Percentiles rank a stretch among this genome's conserved stretches.
Conservation (phyloP, 2,888 invertebrate species). For the Shargacucullia verbasci region DNA sequence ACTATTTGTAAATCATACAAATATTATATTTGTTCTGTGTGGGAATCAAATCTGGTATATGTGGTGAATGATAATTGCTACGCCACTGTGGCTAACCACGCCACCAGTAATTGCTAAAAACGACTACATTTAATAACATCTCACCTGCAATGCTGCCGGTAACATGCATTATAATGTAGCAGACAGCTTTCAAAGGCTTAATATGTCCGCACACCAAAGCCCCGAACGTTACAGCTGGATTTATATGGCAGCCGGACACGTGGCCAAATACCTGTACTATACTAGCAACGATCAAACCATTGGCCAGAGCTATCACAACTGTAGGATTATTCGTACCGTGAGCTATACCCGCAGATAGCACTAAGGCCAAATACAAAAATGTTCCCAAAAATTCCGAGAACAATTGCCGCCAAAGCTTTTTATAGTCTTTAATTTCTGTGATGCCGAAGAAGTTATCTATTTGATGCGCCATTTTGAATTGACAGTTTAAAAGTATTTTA, state of each 20-base stretch:
- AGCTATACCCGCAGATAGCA: slow-evolving; percentile 38
- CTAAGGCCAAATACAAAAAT: slow-evolving; percentile 55
- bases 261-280: slow-evolving; percentile 59
- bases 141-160: slow-evolving; percentile 60
- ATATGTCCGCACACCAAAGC: slow-evolving; percentile 57
- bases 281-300: slow-evolving; percentile 56
- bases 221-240: slow-evolving; percentile 64
- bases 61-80: no score
- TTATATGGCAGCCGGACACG: slow-evolving; percentile 63
- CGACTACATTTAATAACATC: no score
- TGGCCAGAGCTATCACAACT: slow-evolving; percentile 45
- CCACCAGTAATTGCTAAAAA: no score
- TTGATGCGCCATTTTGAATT: slow-evolving; percentile 23
- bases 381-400: slow-evolving; percentile 60
- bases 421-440: slow-evolving; percentile 50
- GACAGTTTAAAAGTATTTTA: background rate
- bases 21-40: no score
- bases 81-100: no score
- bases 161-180: slow-evolving; percentile 57
- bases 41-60: no score
- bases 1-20: no score
- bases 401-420: slow-evolving; percentile 50
- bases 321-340: slow-evolving; percentile 13
- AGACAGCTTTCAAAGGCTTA: slow-evolving; percentile 58
- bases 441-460: slow-evolving; percentile 44